phyloP scores from a whole-genome alignment of 2,888 invertebrate species.

The Deilephila porcellus region DNA sequence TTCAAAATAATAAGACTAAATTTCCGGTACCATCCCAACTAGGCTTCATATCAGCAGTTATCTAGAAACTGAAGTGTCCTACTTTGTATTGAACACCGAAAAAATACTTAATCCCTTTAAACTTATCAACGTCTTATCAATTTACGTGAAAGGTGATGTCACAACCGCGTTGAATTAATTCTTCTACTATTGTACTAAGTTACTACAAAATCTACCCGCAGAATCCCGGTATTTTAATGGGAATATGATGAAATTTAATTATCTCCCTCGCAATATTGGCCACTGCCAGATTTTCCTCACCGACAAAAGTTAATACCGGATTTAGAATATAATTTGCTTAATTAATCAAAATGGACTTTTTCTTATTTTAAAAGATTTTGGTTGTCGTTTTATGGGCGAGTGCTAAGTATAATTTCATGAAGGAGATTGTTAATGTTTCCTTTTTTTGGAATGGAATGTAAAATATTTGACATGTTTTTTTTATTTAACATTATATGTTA shows the following conservation, averaged over 20 bases:
- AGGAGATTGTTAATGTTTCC: too few species aligned
- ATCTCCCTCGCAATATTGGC: constrained; percentile 27
- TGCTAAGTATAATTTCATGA: background rate
- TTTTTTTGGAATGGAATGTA: too few species aligned
- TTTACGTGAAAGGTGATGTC: too few species aligned
- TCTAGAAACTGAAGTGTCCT: too few species aligned
- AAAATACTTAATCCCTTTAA: too few species aligned
- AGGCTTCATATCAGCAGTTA: too few species aligned
- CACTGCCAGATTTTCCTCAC: constrained; percentile 18
- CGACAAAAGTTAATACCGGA: constrained; percentile 31
- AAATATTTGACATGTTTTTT: too few species aligned
- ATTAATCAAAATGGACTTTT: constrained; percentile 24
- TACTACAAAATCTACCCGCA: background rate
- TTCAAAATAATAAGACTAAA: too few species aligned
- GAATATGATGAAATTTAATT: constrained; percentile 29
- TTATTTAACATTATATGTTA: too few species aligned
- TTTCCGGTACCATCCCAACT: too few species aligned
- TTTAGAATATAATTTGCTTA: constrained; percentile 30
- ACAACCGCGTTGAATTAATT: background rate
- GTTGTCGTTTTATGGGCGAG: background rate
- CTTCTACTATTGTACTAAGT: background rate
- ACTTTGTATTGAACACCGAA: too few species aligned
- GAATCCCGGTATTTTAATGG: constrained; percentile 25
- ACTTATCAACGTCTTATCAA: too few species aligned
- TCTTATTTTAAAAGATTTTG: constrained; percentile 6